Base-by-base conservation (phyloP, 92 coral and sea anemone genomes). In the Micromussa lordhowensis region DNA sequence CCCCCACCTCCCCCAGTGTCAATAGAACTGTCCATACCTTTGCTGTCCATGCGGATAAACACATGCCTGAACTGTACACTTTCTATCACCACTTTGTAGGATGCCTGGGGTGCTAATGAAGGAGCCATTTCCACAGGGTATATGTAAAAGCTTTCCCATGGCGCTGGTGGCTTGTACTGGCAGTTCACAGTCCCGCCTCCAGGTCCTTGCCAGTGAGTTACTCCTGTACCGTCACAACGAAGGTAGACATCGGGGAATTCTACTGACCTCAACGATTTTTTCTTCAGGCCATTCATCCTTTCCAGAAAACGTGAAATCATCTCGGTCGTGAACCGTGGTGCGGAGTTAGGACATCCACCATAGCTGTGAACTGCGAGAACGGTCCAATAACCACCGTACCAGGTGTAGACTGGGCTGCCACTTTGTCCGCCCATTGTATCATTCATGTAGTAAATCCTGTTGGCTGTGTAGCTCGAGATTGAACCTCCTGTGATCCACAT, bases 361-460 rank as follows among this genome's bases (percentile, higher is more conserved):
- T 53, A 68, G 78, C 85, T 78, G 85, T 89, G 92, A 54, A 89
- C 82, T 3, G 28, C 92, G 21, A 89, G 57, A 22, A 89, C 92
- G 26, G 90, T 84, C 92, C 92, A 89, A 40, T 84, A 89, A 13
- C 85, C 88, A 84, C 80, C 89, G 87, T 84, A 48, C 88, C 92
- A 89, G 13, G 88, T 84, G 92, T 84, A 89, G 5, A 89, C 89
- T 30, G 92, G 92, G 86, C 89, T 84, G 12, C 92, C 92, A 77
- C 92, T 89, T 78, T 89, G 92, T 36, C 80, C 92, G 7, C 61
- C 72, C 15, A 6, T 4, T 40, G 92, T 84, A 73, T 84, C 92
- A 69, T 89, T 84, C 89, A 76, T 84, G 89, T 89, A 89, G 38
- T 3, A 63, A 17, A 89, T 83, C 88, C 78, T 44, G 64, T 63